These are phyloP conservation scores for Mercenaria mercenaria DNA, from an alignment of 1,140 invertebrate species.

Conservation along the genomic window DNA sequence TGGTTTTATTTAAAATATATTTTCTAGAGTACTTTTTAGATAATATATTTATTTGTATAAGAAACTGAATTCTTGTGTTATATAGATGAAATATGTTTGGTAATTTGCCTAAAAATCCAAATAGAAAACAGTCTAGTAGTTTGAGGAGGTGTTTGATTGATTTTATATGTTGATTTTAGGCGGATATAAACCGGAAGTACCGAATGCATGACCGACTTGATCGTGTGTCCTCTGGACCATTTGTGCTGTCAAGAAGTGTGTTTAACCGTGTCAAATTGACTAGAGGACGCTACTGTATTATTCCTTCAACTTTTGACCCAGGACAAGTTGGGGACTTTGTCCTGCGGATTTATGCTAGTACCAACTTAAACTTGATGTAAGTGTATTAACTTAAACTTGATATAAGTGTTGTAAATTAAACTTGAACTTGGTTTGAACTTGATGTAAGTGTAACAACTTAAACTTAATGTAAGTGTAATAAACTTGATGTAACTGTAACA, in stretches of 20 bases:
- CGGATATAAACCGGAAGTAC: conserved; percentile 89
- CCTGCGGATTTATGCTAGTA: conserved; percentile 88
- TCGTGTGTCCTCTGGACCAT: conserved; percentile 87
- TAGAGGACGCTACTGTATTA: conserved; percentile 89
- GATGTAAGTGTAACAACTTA: too few relatives aligned
- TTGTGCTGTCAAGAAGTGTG: conserved; percentile 87
- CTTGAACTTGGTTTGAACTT: too few relatives aligned
- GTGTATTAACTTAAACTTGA: conserved; percentile 33
- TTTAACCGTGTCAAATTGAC: conserved; percentile 86
- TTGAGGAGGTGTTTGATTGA: too few relatives aligned
- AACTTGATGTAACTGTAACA: background rate
- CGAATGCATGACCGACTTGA: conserved; percentile 87
- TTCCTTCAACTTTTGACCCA: conserved; percentile 90
- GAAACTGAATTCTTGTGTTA: too few relatives aligned
- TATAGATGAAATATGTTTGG: too few relatives aligned
- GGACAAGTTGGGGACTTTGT: conserved; percentile 88
- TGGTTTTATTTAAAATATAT: too few relatives aligned
- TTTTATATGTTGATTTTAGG: conserved; percentile 81
- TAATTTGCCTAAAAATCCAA: too few relatives aligned
- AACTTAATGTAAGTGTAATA: too few relatives aligned
- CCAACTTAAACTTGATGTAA: conserved; percentile 70
- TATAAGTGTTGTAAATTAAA: too few relatives aligned
- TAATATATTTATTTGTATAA: too few relatives aligned
- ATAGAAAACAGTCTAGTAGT: too few relatives aligned
- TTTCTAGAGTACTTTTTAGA: too few relatives aligned